Evolutionary conservation across 2,797 vertebrate species (phyloP), one percentile per base, ranked within the genome.

Genomic region (Trichosurus vulpecula): DNA sequence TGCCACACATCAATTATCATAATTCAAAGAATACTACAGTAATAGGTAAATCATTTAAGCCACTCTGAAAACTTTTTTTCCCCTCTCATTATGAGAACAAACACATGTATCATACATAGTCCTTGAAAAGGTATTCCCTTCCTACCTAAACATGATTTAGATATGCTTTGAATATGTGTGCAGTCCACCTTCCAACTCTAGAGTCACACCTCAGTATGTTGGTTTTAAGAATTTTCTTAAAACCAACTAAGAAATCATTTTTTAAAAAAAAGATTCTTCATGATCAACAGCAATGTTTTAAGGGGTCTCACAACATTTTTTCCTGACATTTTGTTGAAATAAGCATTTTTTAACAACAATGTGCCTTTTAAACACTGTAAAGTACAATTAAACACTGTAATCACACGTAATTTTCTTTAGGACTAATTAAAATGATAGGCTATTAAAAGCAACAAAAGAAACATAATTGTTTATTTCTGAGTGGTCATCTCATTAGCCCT

Each of bases 281-380:
- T 1, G 25, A 27, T 25, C 19, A 81, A 22, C 6, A 47, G n/a
- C 10, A 95, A n/a, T 47, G 14, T 4, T 19, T 74, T 2, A 8
- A 4, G 9, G 47, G 29, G 30, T 29, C 31, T 51, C 35, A 13
- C 27, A 89, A 31, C 1, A 92, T 58, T 87, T 61, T 13, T 13
- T 52, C 31, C 0, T 0, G 4, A 11, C 0, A 19, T 6, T 31
- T 61, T 53, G 0, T 27, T 1, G 22, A 92, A n/a, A 92, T 29
- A n/a, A 61, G 52, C 74, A 11, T 52, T 81, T 55, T 52, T 30
- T 9, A 1, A 52, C 87, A 10, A 74, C 91, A 51, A 54, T 53
- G 81, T 52, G 30, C 8, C 29, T 13, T 25, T 3, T 0, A 0
- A 29, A 35, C 30, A 0, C 3, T 0, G 4, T 6, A n/a, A n/a